Conservation (phyloP, 2,113 vertebrate species). For the Silurus meridionalis region DNA sequence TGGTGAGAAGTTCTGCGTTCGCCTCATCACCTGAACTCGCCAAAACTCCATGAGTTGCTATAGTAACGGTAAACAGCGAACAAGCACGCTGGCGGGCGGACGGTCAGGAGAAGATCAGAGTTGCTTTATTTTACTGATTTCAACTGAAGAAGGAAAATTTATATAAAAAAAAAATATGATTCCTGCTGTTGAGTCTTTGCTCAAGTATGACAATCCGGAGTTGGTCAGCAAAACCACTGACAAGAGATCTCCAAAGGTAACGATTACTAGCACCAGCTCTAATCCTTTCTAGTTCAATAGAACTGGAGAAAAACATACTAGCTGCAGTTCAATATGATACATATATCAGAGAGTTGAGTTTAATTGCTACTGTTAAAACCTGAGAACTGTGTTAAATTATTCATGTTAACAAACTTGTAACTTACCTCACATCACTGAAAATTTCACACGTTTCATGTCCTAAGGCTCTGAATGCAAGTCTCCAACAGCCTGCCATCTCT, state of each 20-base stretch:
- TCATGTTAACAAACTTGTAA: too few relatives aligned
- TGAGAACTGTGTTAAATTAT: neutral
- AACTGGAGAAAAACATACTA: neutral
- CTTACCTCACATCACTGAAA: neutral
- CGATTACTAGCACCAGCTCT: neutral
- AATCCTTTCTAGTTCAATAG: neutral
- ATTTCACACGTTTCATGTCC: neutral
- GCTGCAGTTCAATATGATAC: neutral
- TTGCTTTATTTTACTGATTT: too few relatives aligned
- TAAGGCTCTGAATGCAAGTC: slow-evolving; percentile 74
- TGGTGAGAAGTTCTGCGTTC: too few relatives aligned
- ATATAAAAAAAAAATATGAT: slow-evolving; percentile 70
- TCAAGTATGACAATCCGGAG: slow-evolving; percentile 84
- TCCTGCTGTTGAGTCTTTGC: slow-evolving; percentile 76
- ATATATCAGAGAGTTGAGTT: neutral
- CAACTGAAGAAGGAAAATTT: too few relatives aligned
- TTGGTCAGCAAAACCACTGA: slow-evolving; percentile 77
- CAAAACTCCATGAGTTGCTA: too few relatives aligned
- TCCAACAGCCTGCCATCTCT: slow-evolving; percentile 58
- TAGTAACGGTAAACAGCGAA: too few relatives aligned
- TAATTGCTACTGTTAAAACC: neutral
- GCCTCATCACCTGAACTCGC: too few relatives aligned
- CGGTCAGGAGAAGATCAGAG: too few relatives aligned
- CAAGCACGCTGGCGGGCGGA: too few relatives aligned
- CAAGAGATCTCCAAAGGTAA: slow-evolving; percentile 78